A percentile compares a stretch with the other conserved stretches of the same genome.
Evolutionary conservation across 92 coral and sea anemone species (phyloP).

Genomic region (Muricea muricata): DNA sequence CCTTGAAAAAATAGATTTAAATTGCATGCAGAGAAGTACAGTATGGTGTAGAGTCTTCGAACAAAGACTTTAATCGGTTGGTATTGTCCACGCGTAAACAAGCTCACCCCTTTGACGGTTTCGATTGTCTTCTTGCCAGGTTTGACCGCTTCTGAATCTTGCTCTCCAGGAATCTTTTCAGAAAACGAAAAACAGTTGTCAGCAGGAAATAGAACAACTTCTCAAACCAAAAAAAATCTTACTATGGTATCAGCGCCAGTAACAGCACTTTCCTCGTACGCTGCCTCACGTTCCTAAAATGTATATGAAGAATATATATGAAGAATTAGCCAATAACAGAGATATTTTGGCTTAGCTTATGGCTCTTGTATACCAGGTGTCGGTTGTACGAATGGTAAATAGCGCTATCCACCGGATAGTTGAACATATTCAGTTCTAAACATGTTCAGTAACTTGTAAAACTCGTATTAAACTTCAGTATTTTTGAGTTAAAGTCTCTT

Average conservation of each 20-base stretch:
- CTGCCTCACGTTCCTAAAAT: constrained; percentile 87
- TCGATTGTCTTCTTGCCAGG: constrained; percentile 96
- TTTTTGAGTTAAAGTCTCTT: no score
- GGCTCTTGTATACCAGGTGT: no score
- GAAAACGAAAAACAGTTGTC: background rate
- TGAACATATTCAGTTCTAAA: no score
- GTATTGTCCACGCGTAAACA: background rate
- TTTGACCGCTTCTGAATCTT: constrained; percentile 88
- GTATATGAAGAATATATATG: background rate
- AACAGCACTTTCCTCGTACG: constrained; percentile 75
- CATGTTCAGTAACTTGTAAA: no score
- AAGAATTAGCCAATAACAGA: no score
- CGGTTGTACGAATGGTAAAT: no score
- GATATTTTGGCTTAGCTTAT: no score
- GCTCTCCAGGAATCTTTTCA: constrained; percentile 90
- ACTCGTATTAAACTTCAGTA: no score
- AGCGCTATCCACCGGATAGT: no score
- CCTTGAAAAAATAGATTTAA: constrained; percentile 54
- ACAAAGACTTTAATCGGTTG: background rate
- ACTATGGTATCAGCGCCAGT: constrained; percentile 82
- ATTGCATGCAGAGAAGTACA: no score
- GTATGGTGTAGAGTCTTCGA: no score
- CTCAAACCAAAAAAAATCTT: background rate
- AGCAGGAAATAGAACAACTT: background rate
- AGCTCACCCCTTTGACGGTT: constrained; percentile 87